phyloP scores from a whole-genome alignment of 2,888 invertebrate species.

The Chymomyza fuscimana region DNA sequence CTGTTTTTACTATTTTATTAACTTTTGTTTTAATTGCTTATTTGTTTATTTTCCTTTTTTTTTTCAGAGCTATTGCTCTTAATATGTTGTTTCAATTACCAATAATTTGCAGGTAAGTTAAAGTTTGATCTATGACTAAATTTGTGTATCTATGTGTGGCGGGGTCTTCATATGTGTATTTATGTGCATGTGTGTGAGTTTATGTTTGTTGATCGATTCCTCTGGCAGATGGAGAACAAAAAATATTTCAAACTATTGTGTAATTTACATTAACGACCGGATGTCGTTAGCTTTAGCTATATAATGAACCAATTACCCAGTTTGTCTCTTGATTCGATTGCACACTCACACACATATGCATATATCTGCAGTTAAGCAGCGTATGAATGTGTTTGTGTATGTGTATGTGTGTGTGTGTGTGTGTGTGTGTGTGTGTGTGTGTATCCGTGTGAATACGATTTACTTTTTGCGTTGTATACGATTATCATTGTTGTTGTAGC shows the following conservation, averaged over 20 bases:
- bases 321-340: conserved; percentile 74
- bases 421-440: background rate
- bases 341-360: conserved; percentile 30
- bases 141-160: background rate
- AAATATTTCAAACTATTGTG: conserved; percentile 64
- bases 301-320: conserved; percentile 72
- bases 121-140: background rate
- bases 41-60: background rate
- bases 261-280: conserved; percentile 71
- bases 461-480: conserved; percentile 37
- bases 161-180: background rate
- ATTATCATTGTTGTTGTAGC: conserved; percentile 23
- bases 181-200: background rate
- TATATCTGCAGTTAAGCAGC: conserved; percentile 19
- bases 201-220: background rate
- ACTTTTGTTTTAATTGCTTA: background rate
- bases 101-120: background rate
- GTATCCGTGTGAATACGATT: background rate
- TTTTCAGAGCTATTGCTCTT: background rate
- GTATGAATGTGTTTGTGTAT: background rate
- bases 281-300: conserved; percentile 71
- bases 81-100: background rate
- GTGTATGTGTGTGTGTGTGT: conserved; percentile 1
- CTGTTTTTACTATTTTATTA: background rate
- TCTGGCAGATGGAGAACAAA: background rate